A percentile compares a stretch with the other conserved stretches of the same genome.
Conservation (phyloP, 2,797 vertebrate species). For the Poecilia velifera region DNA sequence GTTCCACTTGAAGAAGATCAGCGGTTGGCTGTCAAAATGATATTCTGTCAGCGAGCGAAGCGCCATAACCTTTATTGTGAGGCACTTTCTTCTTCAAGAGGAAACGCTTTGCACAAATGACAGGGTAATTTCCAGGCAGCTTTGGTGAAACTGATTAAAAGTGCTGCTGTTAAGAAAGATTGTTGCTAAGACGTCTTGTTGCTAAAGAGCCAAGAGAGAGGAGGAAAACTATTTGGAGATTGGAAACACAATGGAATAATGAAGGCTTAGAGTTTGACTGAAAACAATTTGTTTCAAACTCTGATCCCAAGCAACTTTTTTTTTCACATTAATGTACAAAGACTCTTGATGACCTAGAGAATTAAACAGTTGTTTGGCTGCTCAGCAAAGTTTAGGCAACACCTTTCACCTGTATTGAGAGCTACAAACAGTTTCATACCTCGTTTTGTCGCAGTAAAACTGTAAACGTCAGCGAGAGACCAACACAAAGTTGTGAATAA, state of each 20-base stretch:
- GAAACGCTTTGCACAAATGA: constrained; percentile 27
- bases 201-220: constrained; percentile 2
- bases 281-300: neutral
- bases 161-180: constrained; percentile 14
- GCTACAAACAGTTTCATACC: neutral
- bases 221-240: constrained; percentile 2
- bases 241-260: constrained; percentile 2
- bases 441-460: neutral
- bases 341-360: neutral
- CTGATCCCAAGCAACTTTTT: neutral
- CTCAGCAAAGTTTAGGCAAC: neutral
- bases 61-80: constrained; percentile 46
- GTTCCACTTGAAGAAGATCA: constrained; percentile 62
- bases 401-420: neutral
- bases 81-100: constrained; percentile 24
- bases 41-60: constrained; percentile 47
- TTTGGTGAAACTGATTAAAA: constrained; percentile 39
- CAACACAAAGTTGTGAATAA: neutral
- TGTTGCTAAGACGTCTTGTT: constrained; percentile 3
- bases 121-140: constrained; percentile 25
- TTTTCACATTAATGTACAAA: neutral
- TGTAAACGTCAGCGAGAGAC: neutral
- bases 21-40: constrained; percentile 58
- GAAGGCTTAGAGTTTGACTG: constrained; percentile 2
- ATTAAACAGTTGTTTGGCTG: neutral